These are phyloP conservation scores for Circaetus cinerascens DNA, from an alignment of 2,113 vertebrate species.

Conservation along the genomic window DNA sequence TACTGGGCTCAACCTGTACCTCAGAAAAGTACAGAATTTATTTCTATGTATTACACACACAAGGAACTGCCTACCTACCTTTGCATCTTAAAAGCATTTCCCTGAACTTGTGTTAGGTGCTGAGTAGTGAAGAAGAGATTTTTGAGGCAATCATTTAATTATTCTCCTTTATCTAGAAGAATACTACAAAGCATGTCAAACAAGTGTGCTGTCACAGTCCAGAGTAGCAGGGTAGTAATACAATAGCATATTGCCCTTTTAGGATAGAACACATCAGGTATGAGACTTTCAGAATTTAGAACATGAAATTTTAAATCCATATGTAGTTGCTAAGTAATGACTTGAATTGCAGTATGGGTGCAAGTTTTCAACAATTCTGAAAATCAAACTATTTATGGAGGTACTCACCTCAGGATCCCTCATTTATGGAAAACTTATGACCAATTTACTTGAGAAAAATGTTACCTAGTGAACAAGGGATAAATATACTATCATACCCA, in stretches of 20 bases:
- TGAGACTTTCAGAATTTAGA: neutral
- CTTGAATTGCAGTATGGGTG: neutral
- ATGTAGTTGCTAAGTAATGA: neutral
- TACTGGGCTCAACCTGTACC: neutral
- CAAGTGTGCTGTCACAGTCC: neutral
- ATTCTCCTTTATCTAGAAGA: neutral
- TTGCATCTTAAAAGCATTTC: neutral
- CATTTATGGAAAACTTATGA: neutral
- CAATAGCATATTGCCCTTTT: neutral
- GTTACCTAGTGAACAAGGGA: neutral
- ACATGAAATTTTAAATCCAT: neutral
- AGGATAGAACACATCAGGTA: neutral
- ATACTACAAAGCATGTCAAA: neutral
- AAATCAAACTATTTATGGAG: neutral
- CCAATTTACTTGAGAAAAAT: neutral
- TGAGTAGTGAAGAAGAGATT: neutral
- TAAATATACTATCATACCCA: neutral
- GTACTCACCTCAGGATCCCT: neutral
- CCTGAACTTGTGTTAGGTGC: neutral
- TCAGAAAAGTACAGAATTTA: neutral
- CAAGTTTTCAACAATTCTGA: neutral
- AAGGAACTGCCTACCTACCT: neutral
- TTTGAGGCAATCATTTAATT: neutral
- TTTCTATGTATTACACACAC: neutral
- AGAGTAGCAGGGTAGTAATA: neutral